Percentiles rank a stretch among this genome's conserved stretches.
These are phyloP conservation scores for Andrena flavipes DNA, from an alignment of 2,888 invertebrate genomes.

Conservation along the genomic window DNA sequence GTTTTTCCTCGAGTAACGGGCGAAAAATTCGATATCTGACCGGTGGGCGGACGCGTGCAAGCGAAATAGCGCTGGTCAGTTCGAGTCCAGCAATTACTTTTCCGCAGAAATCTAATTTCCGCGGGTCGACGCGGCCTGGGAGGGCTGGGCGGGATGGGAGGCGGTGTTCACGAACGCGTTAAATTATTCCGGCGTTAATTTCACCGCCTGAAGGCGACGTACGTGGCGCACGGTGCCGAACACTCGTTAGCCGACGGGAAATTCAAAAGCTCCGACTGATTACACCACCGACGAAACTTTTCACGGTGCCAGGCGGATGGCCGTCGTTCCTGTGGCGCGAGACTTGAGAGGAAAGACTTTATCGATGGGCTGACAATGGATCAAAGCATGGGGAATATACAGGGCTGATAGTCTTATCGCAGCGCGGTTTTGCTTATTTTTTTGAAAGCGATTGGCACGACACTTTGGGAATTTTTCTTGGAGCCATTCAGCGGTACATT, in stretches of 20 bases:
- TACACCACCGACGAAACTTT: slow-evolving; percentile 47
- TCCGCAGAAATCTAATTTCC: slow-evolving; percentile 47
- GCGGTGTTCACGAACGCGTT: slow-evolving; percentile 45
- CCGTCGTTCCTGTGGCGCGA: neutral
- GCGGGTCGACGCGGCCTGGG: slow-evolving; percentile 15
- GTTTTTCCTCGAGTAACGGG: neutral
- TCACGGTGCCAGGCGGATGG: slow-evolving; percentile 7
- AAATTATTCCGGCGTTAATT: slow-evolving; percentile 58
- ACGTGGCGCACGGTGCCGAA: slow-evolving; percentile 35
- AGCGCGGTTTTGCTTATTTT: no score
- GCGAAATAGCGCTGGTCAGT: slow-evolving; percentile 25
- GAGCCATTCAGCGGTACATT: neutral
- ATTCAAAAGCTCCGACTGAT: slow-evolving; percentile 60
- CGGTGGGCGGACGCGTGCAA: neutral
- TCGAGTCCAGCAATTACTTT: slow-evolving; percentile 52
- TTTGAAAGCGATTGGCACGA: no score
- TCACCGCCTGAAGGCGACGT: slow-evolving; percentile 47
- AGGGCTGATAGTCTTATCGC: no score
- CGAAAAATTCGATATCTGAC: slow-evolving; percentile 43
- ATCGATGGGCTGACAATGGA: neutral
- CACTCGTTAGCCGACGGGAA: slow-evolving; percentile 53
- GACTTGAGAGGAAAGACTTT: neutral
- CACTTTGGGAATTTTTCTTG: neutral
- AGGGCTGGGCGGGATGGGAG: neutral
- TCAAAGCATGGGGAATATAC: neutral